Evolutionary conservation across 1,140 invertebrate genomes (phyloP).

Genomic region (Neodiprion lecontei): DNA sequence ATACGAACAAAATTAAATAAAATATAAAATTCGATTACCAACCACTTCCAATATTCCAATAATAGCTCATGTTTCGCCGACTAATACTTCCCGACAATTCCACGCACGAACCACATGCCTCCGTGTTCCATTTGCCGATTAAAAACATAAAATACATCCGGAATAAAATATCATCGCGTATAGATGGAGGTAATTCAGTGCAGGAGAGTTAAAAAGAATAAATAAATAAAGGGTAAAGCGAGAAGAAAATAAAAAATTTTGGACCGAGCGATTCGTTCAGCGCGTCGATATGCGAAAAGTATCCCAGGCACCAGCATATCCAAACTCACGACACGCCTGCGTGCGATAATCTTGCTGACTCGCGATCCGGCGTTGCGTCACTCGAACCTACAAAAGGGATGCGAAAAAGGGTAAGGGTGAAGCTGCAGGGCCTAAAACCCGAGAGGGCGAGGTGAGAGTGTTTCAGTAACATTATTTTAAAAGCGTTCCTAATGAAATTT

Average conservation of each 20-base stretch:
- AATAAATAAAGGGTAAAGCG: background rate
- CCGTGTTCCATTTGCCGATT: background rate
- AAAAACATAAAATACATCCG: slow-evolving; percentile 1
- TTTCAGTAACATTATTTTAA: background rate
- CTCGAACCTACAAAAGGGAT: no score
- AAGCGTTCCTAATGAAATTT: background rate
- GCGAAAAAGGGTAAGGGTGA: no score
- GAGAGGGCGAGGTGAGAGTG: background rate
- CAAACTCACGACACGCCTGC: no score
- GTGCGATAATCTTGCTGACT: no score
- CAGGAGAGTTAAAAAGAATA: background rate
- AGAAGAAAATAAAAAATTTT: background rate
- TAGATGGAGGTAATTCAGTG: background rate
- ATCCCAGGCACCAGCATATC: no score
- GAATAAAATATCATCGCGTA: background rate
- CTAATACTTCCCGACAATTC: slow-evolving; percentile 1
- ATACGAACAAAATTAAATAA: background rate
- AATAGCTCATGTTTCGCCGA: background rate
- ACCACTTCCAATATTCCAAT: background rate
- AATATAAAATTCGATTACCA: background rate
- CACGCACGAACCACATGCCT: background rate
- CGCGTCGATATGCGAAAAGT: no score
- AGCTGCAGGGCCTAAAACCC: background rate
- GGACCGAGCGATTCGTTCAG: no score
- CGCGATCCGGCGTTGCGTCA: no score